Base-by-base conservation (phyloP, 1,140 invertebrate species). In the Drosophila erecta region DNA sequence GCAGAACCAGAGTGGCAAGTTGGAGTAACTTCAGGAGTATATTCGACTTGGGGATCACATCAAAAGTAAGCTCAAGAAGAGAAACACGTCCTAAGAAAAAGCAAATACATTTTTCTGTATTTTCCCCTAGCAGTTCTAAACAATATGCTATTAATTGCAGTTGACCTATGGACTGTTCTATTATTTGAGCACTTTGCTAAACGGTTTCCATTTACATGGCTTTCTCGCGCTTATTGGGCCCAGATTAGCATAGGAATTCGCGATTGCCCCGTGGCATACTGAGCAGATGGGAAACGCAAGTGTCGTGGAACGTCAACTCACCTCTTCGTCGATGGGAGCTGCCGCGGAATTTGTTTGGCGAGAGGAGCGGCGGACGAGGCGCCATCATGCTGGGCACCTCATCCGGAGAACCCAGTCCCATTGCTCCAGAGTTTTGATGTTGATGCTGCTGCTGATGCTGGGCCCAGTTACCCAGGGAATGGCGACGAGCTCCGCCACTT, bases 351-450 rank as follows among this genome's bases (percentile, higher is more conserved):
- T 91, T 92, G 55, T 79, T 91, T 0, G 91, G 91, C 17, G 91
- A 92, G 14, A 89, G 57, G 4, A 91, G 41, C 0, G 91, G 91
- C 8, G 91, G 91, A 11, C 90, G 78, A 8, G 91, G 91, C 2
- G 91, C 91, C 80, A 92, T 64, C 89, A 92, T 91, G 71, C 73
- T 90, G 53, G 91, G 91, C 72, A 92, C 91, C 79, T 92, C 91
- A 80, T 92, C 91, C 67, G 90, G 84, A 15, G 85, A 79, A 14
- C 80, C 79, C 49, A 83, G 62, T 10, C 66, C 83, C 67, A 84
- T 71, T 38, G 62, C 44, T 24, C 64, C 64, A 24, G 71, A 79
- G 58, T 50, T 50, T 15, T 49, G 80, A 41, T 75, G 76, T 22
- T 84, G 84, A 10, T 90, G 65, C 44, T 76, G 65, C 41, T 76